Percentiles rank a stretch among this genome's conserved stretches.
Conservation (phyloP, 2,888 invertebrate species). For the Gari tellinella region DNA sequence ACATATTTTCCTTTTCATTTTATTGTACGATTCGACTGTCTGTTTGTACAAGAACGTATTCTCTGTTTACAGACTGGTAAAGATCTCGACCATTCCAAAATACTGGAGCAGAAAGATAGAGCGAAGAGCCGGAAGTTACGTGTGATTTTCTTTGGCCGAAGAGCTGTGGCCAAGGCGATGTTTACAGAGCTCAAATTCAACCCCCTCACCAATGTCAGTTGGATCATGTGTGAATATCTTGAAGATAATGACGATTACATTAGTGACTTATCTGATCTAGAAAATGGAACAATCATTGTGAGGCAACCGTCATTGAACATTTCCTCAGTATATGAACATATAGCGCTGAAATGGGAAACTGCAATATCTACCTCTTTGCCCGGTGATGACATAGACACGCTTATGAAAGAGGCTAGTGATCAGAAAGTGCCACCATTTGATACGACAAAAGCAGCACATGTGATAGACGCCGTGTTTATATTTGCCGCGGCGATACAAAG, state of each 20-base stretch:
- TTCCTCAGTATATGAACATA: constrained; percentile 36
- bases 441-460: constrained; percentile 54
- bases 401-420: constrained; percentile 39
- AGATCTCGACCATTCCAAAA: constrained; percentile 14
- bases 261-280: constrained; percentile 28
- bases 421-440: constrained; percentile 28
- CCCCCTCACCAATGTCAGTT: constrained; percentile 48
- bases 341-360: constrained; percentile 58
- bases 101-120: constrained; percentile 39
- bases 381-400: constrained; percentile 40
- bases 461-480: constrained; percentile 73
- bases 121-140: constrained; percentile 57
- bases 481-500: constrained; percentile 66
- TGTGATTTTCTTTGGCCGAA: constrained; percentile 72
- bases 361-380: constrained; percentile 1
- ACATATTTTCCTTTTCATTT: no score
- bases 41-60: no score
- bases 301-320: constrained; percentile 16
- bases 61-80: constrained; percentile 17
- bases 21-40: no score
- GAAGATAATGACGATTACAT: constrained; percentile 58
- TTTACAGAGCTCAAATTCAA: constrained; percentile 6
- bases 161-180: constrained; percentile 51
- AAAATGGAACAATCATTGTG: constrained; percentile 56
- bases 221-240: constrained; percentile 68